These are phyloP conservation scores for Lasioglossum vierecki DNA, from an alignment of 2,888 invertebrate species.

Conservation along the genomic window DNA sequence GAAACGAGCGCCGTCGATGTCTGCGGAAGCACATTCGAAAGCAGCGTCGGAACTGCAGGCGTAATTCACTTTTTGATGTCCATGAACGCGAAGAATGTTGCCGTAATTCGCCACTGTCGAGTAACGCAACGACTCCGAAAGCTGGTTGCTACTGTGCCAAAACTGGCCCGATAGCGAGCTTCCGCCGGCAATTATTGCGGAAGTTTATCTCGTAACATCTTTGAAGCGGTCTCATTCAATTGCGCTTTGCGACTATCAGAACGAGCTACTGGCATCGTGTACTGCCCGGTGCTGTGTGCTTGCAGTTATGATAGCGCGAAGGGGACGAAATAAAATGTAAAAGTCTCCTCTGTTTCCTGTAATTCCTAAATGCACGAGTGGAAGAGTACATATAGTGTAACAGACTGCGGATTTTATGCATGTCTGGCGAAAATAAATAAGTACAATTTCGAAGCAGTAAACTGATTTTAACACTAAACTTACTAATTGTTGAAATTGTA, in stretches of 20 bases:
- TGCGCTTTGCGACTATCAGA: neutral
- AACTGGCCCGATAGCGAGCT: constrained; percentile 16
- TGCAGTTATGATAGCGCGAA: neutral
- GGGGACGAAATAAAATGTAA: neutral
- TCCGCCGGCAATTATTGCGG: constrained; percentile 33
- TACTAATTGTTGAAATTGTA: no score
- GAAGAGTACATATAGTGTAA: neutral
- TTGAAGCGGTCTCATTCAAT: constrained; percentile 23
- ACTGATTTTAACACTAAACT: neutral
- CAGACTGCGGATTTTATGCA: neutral
- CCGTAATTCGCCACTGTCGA: constrained; percentile 23
- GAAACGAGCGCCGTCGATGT: neutral
- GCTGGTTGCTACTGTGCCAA: constrained; percentile 20
- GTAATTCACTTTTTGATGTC: constrained; percentile 31
- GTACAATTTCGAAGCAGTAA: neutral
- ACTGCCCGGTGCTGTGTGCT: neutral
- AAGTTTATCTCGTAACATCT: constrained; percentile 47
- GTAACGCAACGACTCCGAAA: constrained; percentile 17
- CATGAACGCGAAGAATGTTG: constrained; percentile 25
- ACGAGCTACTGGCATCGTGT: neutral
- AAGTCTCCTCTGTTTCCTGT: neutral
- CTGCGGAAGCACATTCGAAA: neutral
- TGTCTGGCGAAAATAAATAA: neutral
- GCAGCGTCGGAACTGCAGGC: neutral
- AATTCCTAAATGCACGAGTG: neutral